Conservation (phyloP, 2,888 invertebrate genomes). For the Linnaemya vulpina region DNA sequence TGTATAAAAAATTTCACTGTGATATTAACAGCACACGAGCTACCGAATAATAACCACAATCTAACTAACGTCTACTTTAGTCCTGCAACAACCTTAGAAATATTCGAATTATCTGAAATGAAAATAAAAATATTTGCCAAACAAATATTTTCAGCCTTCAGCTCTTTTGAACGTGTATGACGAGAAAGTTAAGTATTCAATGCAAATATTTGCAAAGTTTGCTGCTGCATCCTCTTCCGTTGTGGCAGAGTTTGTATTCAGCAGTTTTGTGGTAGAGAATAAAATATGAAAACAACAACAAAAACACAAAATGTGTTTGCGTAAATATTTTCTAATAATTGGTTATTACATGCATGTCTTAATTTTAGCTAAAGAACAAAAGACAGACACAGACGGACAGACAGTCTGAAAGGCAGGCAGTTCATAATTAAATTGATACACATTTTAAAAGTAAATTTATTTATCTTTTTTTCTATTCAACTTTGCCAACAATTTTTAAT, state of each 20-base stretch:
- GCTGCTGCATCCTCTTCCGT: constrained; percentile 27
- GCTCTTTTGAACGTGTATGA: neutral
- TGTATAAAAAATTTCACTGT: too few species aligned
- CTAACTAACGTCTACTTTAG: neutral
- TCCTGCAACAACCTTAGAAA: neutral
- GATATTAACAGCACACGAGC: too few species aligned
- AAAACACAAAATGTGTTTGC: constrained; percentile 13
- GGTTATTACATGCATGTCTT: constrained; percentile 66
- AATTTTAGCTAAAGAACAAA: constrained; percentile 5
- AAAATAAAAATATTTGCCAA: neutral
- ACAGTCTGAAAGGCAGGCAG: constrained; percentile 9
- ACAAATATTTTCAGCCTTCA: constrained; percentile 19
- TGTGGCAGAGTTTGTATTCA: neutral
- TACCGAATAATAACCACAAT: too few species aligned
- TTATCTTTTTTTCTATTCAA: constrained; percentile 4
- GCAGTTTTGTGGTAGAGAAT: constrained; percentile 5
- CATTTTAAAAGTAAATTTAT: constrained; percentile 37
- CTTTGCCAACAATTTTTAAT: constrained; percentile 60
- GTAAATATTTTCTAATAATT: constrained; percentile 53
- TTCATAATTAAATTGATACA: constrained; percentile 63
- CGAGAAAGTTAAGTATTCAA: constrained; percentile 25
- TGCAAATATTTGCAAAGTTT: constrained; percentile 32
- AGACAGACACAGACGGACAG: constrained; percentile 7
- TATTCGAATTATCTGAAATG: neutral
- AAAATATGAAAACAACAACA: neutral